phyloP scores from a whole-genome alignment of 2,888 invertebrate genomes.

The Pandemis heparana region DNA sequence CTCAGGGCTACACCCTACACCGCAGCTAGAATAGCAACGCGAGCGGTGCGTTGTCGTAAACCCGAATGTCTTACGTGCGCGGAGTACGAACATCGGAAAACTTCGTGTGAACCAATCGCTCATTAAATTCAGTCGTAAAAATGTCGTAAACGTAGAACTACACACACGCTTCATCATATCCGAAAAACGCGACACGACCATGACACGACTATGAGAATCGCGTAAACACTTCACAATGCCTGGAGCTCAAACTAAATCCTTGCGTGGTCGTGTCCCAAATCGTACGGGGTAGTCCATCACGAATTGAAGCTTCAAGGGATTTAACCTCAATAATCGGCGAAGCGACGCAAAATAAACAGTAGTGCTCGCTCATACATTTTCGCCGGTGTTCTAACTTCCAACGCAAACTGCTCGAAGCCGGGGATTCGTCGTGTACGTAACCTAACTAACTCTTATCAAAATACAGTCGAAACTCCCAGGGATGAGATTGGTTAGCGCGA shows the following conservation, averaged over 20 bases:
- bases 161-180: not conserved
- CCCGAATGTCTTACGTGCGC: constrained; percentile 25
- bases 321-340: constrained; percentile 29
- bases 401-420: constrained; percentile 12
- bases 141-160: not conserved
- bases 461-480: constrained; percentile 8
- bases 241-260: not conserved
- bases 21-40: constrained; percentile 11
- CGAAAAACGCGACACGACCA: constrained; percentile 3
- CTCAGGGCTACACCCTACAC: constrained; percentile 5
- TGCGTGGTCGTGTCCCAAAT: constrained; percentile 16
- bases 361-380: not conserved
- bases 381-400: constrained; percentile 21
- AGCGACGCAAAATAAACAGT: constrained; percentile 30
- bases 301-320: constrained; percentile 18
- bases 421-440: constrained; percentile 7
- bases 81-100: constrained; percentile 19
- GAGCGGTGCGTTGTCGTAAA: constrained; percentile 12
- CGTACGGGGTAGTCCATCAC: constrained; percentile 18
- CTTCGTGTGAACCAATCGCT: constrained; percentile 23
- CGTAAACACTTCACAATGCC: constrained; percentile 8
- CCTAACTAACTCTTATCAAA: constrained; percentile 25
- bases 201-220: constrained; percentile 11
- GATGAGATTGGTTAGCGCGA: constrained; percentile 9
- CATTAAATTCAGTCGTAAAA: constrained; percentile 32